Evolutionary conservation across 2,113 vertebrate species (phyloP), one percentile per base, ranked within the genome.

Genomic region (Cyprinodon brontotheroides): DNA sequence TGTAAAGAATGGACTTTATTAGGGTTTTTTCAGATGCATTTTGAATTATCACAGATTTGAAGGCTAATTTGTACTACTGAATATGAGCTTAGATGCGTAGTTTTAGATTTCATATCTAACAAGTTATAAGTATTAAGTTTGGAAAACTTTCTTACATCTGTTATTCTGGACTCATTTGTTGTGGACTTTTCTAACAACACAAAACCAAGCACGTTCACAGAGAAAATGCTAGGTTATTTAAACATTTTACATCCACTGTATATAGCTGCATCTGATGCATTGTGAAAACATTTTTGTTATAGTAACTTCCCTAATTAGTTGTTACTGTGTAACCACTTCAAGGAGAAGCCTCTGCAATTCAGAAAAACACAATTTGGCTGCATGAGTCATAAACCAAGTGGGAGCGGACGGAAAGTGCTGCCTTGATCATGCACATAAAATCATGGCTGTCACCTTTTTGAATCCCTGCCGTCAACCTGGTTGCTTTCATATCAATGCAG

Each of bases 391-490:
- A 39, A 78, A 1, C 15, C 72, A 75, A 68, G 84, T 74, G 43
- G 60, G 53, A 90, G 78, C 82, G 73, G 74, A 72, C 20, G 69
- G 70, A 79, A 61, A 40, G 59, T 72, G 68, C 77, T 81, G 79
- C 70, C 77, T 86, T 87, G 78, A 86, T 87, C 83, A 45, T 47
- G 39, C 17, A 61, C 66, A 75, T 38, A 74, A 75, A 77, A 80
- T 82, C 72, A 79, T 70, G 74, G 63, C 57, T 65, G 73, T 79
- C 72, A 37, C 78, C 61, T 69, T 41, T 59, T 64, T 61, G 39
- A 59, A 61, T 75, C 75, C 79, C 84, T 53, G 59, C 73, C 68
- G 80, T 72, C 64, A 65, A 72, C 57, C 57, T 43, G 50, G 36
- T 39, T 72, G 65, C 36, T 75, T 79, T 74, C 70, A 72, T 66